phyloP scores from a whole-genome alignment of 2,797 vertebrate species.

The Sebastes cheni region DNA sequence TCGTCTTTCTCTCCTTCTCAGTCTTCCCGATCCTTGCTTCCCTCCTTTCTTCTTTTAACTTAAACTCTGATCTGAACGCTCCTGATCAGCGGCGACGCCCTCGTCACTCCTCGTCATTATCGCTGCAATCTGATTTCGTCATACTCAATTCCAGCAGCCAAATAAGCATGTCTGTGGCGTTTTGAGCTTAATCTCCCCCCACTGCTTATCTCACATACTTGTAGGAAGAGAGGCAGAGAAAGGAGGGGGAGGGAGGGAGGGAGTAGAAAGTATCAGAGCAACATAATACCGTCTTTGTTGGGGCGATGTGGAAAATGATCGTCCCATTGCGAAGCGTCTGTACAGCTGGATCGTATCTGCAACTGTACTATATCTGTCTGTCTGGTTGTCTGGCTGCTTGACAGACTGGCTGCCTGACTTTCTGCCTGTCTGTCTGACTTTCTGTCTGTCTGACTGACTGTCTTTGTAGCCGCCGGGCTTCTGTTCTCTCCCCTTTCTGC shows the following conservation, averaged over 20 bases:
- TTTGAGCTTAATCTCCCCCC: slow-evolving; percentile 25
- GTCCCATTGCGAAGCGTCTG: slow-evolving; percentile 37
- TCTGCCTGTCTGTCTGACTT: neutral
- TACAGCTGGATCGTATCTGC: slow-evolving; percentile 48
- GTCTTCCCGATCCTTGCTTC: neutral
- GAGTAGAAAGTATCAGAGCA: slow-evolving; percentile 15
- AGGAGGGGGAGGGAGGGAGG: neutral
- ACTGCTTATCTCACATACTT: slow-evolving; percentile 51
- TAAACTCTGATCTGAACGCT: neutral
- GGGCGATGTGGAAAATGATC: slow-evolving; percentile 55
- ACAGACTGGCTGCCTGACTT: neutral
- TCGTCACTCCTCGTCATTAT: neutral
- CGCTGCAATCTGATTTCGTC: neutral
- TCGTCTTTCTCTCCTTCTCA: neutral
- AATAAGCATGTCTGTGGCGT: slow-evolving; percentile 13
- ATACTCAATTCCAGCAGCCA: slow-evolving; percentile 14
- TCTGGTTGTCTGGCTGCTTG: neutral
- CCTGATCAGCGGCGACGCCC: neutral
- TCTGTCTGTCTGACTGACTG: slow-evolving; percentile 10
- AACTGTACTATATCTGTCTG: slow-evolving; percentile 21
- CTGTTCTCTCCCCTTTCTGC: slow-evolving; percentile 10
- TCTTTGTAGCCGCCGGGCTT: slow-evolving; percentile 16
- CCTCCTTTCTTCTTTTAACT: neutral
- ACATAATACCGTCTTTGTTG: slow-evolving; percentile 63
- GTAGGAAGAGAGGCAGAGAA: slow-evolving; percentile 5